Evolutionary conservation across 1,140 invertebrate genomes (phyloP), one percentile per base, ranked within the genome.

Genomic region (Mercenaria mercenaria): DNA sequence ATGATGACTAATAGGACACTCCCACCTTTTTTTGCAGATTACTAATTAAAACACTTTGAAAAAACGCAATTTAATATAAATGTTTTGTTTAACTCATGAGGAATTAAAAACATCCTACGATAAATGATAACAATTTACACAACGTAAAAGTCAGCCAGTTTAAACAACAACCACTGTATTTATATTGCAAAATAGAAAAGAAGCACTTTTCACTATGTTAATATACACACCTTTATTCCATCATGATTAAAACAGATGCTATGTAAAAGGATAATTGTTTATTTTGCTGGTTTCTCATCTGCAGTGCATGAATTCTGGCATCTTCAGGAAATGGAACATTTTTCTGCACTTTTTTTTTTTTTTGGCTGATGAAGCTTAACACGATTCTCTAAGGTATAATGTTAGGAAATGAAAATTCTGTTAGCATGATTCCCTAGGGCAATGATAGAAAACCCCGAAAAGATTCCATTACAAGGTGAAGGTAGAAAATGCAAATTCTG

Each of bases 51-150:
- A 56, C 3, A 20, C 52, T 56, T 56, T 56, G 52, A 56, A 56
- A 56, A 56, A 56, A 56, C 52, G 52, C 15, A 56, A 20, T 47
- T 56, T 56, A 56, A 56, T 56, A 56, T 56, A 56, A 56, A 56
- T 56, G 52, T n/a, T n/a, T n/a, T n/a, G n/a, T n/a, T n/a, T n/a
- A n/a, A n/a, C n/a, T n/a, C n/a, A n/a, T n/a, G n/a, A n/a, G n/a
- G n/a, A n/a, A n/a, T n/a, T n/a, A n/a, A n/a, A 72, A 72, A 72
- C 67, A 72, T 39, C 34, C 67, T n/a, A 37, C 11, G 26, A 13
- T 6, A 37, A 72, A 72, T 32, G 67, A 72, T 72, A 72, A 72
- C 67, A 72, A 72, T 72, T 64, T 64, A 64, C n/a, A 72, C 67
- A 72, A 41, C 23, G 6, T 10, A 10, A 72, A 20, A 72, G 37